phyloP scores from a whole-genome alignment of 2,797 vertebrate species.

The Anniella stebbinsi region DNA sequence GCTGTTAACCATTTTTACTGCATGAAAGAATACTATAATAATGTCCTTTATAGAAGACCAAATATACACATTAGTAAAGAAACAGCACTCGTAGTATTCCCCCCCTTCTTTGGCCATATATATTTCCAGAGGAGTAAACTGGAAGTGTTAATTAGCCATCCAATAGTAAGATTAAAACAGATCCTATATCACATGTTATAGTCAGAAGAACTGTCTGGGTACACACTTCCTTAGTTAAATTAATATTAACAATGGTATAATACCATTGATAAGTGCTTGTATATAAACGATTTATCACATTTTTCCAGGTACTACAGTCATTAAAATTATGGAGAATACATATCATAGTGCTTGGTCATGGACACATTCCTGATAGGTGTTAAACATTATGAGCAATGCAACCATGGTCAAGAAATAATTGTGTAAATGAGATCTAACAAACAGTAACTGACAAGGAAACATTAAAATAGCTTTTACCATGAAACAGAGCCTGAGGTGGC shows the following conservation, averaged over 20 bases:
- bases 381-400: not conserved
- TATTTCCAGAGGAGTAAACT: not conserved
- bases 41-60: not conserved
- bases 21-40: not conserved
- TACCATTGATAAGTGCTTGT: not conserved
- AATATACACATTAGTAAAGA: not conserved
- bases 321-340: not conserved
- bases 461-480: slow-evolving; percentile 82
- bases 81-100: rapidly evolving
- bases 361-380: not conserved
- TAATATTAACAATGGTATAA: not conserved
- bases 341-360: not conserved
- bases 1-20: not conserved
- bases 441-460: not conserved
- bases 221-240: not conserved
- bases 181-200: not conserved
- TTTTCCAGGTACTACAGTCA: not conserved
- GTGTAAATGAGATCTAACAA: not conserved
- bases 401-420: not conserved
- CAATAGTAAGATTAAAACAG: not conserved
- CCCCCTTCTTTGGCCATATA: not conserved
- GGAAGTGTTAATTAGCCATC: not conserved
- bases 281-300: not conserved
- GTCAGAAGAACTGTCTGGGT: not conserved
- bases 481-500: slow-evolving; percentile 96